These are phyloP conservation scores for Triops cancriformis DNA, from an alignment of 1,140 invertebrate genomes.

Conservation along the genomic window DNA sequence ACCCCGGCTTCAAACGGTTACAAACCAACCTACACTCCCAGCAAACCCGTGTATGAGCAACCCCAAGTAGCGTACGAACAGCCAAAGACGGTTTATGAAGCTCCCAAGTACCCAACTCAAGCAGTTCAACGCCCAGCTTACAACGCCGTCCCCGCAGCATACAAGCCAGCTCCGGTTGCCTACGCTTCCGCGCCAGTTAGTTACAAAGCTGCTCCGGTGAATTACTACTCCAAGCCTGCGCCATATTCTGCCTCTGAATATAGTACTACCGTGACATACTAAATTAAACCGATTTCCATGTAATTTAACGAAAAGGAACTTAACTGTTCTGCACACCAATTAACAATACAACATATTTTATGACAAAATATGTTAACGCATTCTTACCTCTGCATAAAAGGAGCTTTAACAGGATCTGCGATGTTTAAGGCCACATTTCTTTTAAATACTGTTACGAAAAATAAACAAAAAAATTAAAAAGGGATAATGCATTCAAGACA, in stretches of 20 bases:
- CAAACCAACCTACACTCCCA: constrained; percentile 15
- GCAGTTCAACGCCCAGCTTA: neutral
- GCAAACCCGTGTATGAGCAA: constrained; percentile 21
- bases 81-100: neutral
- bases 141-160: neutral
- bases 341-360: too few species aligned
- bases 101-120: constrained; percentile 8
- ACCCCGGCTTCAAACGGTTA: too few species aligned
- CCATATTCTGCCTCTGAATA: neutral
- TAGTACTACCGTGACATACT: neutral
- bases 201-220: neutral
- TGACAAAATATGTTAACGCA: too few species aligned
- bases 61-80: neutral
- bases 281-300: neutral
- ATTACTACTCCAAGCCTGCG: neutral
- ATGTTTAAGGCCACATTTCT: too few species aligned
- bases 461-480: too few species aligned
- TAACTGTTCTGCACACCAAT: neutral
- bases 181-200: neutral
- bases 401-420: too few species aligned
- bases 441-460: too few species aligned
- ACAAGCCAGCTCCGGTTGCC: neutral
- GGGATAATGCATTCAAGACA: too few species aligned
- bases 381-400: too few species aligned
- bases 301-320: neutral